Evolutionary conservation across 2,888 invertebrate species (phyloP).

Genomic region (Hyppa rectilinea): DNA sequence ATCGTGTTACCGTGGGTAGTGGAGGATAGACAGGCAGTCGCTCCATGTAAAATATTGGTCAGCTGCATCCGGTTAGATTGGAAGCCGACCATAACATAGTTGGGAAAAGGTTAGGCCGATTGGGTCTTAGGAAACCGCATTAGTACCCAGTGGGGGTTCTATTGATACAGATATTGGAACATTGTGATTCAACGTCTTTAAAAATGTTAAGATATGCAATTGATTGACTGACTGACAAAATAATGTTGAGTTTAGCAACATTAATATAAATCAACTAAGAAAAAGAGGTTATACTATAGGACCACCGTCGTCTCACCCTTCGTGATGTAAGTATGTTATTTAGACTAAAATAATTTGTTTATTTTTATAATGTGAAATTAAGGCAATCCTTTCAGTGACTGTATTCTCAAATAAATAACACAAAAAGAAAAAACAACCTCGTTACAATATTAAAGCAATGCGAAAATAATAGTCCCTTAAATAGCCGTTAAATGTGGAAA

Average conservation of each 20-base stretch:
- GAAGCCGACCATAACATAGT: not conserved
- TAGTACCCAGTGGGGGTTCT: not conserved
- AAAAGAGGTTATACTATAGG: not conserved
- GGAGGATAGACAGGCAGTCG: too few relatives aligned
- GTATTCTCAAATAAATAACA: not conserved
- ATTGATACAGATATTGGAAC: not conserved
- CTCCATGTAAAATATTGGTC: not conserved
- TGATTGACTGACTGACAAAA: too few relatives aligned
- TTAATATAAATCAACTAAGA: not conserved
- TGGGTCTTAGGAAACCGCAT: not conserved
- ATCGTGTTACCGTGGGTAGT: too few relatives aligned
- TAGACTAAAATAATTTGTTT: not conserved
- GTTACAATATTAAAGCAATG: constrained; percentile 34
- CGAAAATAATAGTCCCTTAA: constrained; percentile 39
- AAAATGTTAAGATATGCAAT: not conserved
- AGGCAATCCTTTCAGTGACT: not conserved
- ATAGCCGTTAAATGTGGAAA: constrained; percentile 49
- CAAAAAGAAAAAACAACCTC: constrained; percentile 15
- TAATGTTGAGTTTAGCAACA: not conserved
- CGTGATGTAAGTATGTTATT: not conserved
- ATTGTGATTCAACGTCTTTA: not conserved
- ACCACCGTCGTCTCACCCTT: not conserved
- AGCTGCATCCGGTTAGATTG: not conserved
- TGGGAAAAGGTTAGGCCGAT: not conserved
- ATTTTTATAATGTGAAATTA: not conserved